Base-by-base conservation (phyloP, 1,140 invertebrate species). In the Vanessa atalanta region DNA sequence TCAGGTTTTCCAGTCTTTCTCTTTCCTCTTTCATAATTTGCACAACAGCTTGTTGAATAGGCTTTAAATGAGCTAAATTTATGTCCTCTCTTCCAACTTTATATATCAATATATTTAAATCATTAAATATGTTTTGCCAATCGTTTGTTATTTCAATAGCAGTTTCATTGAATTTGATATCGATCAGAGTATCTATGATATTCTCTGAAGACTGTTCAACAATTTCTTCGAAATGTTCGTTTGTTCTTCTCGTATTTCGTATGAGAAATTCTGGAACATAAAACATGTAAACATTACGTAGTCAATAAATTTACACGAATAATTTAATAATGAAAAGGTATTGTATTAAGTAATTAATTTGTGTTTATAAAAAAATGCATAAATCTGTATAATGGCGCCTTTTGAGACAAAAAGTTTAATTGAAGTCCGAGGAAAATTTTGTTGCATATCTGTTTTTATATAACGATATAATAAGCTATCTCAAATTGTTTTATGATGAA, bases 1-100 rank as follows among this genome's bases (percentile, higher is more conserved):
- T 73, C 15, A 80, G 66, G 31, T 72, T 55, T 26, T 72, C 48
- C 5, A 84, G 60, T 14, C 15, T 53, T 23, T 65, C 11, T 60
- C 14, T 71, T 67, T 78, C 74, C n/a, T 67, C 72, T 12, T 73
- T 68, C 43, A 73, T 70, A 20, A 82, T 70, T 61, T 76, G 65
- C 31, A 48, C 63, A 20, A 83, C 50, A 43, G 79, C 70, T 31
- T 79, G 64, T 74, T 81, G 72, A 43, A 83, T 67, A 7, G 76
- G 78, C 65, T 79, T 75, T 13, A 82, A 55, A 50, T 79, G 67
- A n/a, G n/a, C 15, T 63, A 80, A 63, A 55, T 76, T 67, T 37
- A 65, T 61, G 14, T 72, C 20, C 13, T 75, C 26, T 51, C 65
- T 9, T 23, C 77, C 61, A 47, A 15, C 16, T 60, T 47, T 23